phyloP scores from a whole-genome alignment of 2,888 invertebrate genomes.

The Embidobia sp. region DNA sequence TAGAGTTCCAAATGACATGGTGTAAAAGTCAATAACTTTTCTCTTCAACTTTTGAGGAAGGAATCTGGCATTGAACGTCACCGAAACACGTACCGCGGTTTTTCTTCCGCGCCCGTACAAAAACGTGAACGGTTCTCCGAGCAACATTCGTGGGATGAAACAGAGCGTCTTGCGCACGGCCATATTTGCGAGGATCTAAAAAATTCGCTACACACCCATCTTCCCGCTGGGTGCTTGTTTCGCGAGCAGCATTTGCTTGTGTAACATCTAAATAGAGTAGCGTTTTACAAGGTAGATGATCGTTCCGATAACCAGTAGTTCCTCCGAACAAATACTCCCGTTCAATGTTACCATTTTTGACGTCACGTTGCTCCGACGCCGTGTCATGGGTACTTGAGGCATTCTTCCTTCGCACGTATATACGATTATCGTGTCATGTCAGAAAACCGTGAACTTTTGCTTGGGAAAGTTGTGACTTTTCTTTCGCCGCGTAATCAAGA shows the following conservation, averaged over 20 bases:
- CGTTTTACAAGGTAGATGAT: slow-evolving; percentile 10
- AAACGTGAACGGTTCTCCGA: no score
- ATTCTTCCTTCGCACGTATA: slow-evolving; percentile 41
- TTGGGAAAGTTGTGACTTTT: slow-evolving; percentile 63
- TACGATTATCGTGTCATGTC: slow-evolving; percentile 57
- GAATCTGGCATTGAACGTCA: no score
- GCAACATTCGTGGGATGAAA: slow-evolving; percentile 24
- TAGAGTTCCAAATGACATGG: no score
- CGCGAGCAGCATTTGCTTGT: slow-evolving; percentile 21
- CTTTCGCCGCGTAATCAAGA: slow-evolving; percentile 53
- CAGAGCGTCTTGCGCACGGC: slow-evolving; percentile 32
- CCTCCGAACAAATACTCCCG: slow-evolving; percentile 7
- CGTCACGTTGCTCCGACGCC: slow-evolving; percentile 5
- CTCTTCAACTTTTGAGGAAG: no score
- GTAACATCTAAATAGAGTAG: slow-evolving; percentile 42
- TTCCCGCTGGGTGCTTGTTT: slow-evolving; percentile 44
- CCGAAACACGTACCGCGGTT: no score
- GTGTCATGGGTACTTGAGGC: slow-evolving; percentile 22
- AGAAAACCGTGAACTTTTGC: slow-evolving; percentile 58
- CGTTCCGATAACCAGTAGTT: background rate
- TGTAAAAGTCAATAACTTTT: no score
- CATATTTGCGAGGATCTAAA: slow-evolving; percentile 28
- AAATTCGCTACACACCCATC: slow-evolving; percentile 48
- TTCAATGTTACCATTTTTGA: slow-evolving; percentile 35
- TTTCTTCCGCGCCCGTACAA: no score